Conservation (phyloP, 2,888 invertebrate species). For the Eristalinus sepulchralis region DNA sequence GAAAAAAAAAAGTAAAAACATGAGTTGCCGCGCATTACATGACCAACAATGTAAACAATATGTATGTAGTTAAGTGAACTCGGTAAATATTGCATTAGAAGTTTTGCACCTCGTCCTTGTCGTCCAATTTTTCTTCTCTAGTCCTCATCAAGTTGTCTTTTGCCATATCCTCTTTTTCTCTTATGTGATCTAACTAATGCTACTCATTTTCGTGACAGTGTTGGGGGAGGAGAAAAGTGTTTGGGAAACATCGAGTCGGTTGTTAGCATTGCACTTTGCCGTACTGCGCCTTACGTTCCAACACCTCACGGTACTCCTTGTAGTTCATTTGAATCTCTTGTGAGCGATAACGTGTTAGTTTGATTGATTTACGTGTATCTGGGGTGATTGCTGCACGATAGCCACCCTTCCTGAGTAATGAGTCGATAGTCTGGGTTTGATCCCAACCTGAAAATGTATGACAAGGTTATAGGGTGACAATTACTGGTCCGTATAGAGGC, state of each 20-base stretch:
- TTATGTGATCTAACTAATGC: constrained; percentile 28
- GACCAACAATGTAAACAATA: constrained; percentile 52
- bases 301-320: constrained; percentile 86
- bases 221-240: neutral
- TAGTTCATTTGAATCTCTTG: constrained; percentile 96
- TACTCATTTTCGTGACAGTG: neutral
- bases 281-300: constrained; percentile 79
- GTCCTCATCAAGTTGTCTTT: neutral
- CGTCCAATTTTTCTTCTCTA: neutral
- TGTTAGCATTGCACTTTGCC: constrained; percentile 81
- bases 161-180: neutral
- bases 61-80: constrained; percentile 53
- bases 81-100: constrained; percentile 67
- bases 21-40: constrained; percentile 46
- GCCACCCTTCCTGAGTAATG: constrained; percentile 97
- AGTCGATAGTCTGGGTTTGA: constrained; percentile 98
- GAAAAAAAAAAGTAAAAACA: constrained; percentile 28
- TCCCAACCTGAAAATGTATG: constrained; percentile 93
- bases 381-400: constrained; percentile 95
- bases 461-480: neutral
- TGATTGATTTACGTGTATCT: constrained; percentile 93
- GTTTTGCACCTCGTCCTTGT: constrained; percentile 17
- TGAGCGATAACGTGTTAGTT: constrained; percentile 97
- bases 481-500: neutral
- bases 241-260: constrained; percentile 47